Conservation (phyloP, 1,140 invertebrate species). For the Matsumurasca onukii region DNA sequence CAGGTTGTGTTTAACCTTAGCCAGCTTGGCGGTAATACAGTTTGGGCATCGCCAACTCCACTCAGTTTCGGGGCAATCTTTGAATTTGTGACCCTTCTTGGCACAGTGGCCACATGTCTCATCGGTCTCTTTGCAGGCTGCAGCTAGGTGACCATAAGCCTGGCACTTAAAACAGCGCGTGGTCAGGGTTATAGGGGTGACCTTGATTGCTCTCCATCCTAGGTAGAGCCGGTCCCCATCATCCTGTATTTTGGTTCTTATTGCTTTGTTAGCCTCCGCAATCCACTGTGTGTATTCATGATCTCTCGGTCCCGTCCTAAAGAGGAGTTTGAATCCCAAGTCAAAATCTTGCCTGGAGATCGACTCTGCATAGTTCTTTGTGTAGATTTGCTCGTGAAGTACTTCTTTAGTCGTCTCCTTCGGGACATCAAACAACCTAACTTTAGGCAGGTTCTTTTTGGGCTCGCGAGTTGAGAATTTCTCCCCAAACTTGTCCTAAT, state of each 20-base stretch:
- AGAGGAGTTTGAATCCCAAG: not conserved
- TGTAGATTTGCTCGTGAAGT: not conserved
- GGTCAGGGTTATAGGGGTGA: no score
- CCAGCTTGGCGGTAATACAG: no score
- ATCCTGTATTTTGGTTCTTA: not conserved
- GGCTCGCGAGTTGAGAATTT: not conserved
- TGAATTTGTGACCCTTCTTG: no score
- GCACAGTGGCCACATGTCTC: no score
- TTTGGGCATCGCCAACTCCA: no score
- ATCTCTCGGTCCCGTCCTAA: not conserved
- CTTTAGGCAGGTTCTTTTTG: not conserved
- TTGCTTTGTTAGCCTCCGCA: not conserved
- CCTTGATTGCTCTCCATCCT: no score
- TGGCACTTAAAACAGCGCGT: no score
- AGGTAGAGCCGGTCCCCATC: no score
- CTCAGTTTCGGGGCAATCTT: no score
- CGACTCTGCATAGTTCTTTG: not conserved
- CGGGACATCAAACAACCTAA: not conserved
- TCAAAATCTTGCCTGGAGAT: not conserved
- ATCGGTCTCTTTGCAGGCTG: no score
- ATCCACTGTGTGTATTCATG: not conserved
- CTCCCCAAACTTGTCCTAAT: not conserved
- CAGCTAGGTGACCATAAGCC: no score
- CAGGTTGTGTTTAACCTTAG: no score
- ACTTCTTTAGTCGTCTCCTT: not conserved